Base-by-base conservation (phyloP, 2,888 invertebrate species). In the Cotesia congregata region DNA sequence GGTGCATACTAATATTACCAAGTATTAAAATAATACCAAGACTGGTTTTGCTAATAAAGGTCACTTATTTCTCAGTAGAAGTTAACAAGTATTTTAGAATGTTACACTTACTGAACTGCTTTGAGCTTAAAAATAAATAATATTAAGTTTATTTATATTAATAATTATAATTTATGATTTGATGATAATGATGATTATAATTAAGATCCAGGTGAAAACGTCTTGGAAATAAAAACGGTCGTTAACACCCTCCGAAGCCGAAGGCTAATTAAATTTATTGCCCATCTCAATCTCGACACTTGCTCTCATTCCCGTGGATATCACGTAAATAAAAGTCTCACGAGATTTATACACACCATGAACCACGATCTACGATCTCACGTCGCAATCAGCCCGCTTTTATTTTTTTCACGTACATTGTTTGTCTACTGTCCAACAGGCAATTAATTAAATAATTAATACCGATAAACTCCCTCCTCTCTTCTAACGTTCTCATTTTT, bases 151-250 rank as follows among this genome's bases (percentile, higher is more conserved):
- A 30, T 30, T 30, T 30, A 30, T 30, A 30, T 30, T 30, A 30
- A 30, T 30, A 30, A 30, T 30, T 30, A 30, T 30, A 30, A 30
- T 30, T 30, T 30, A 30, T 3, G 30, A 30, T 30, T 30, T 30
- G 4, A 30, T 30, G 30, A 30, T 30, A 30, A 30, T 30, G 30
- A 30, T 72, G 79, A 79, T 81, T 79, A 79, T 76, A 81, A 80
- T 80, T 78, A 81, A 73, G 75, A 79, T 67, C 50, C 50, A 50
- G 72, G 72, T 67, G 50, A 76, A 77, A 78, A 67, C 62, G 71
- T 74, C 72, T 78, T 72, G 74, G 78, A 79, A 79, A 79, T 72
- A 76, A 72, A 73, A 76, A 80, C 76, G 78, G 75, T 70, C 74
- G 70, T 60, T 73, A n/a, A 59, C 60, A 9, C 71, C 71, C 67